A percentile compares a stretch with the other conserved stretches of the same genome.
Conservation (phyloP, 2,888 invertebrate genomes). For the Boloria selene region DNA sequence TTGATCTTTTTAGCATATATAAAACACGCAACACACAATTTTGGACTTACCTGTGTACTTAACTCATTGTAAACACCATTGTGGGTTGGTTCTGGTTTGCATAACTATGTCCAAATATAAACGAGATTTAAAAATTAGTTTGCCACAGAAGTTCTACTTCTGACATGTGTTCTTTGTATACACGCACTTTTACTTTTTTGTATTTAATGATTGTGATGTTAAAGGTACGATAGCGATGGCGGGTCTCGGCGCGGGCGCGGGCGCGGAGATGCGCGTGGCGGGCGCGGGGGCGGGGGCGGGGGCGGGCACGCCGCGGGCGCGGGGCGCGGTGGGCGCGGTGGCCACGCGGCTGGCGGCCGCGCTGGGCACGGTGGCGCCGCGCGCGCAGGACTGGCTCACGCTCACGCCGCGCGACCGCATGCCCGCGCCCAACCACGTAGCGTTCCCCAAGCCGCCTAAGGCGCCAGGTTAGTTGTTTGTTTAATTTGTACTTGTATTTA, state of each 20-base stretch:
- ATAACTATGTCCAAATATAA: too few species aligned
- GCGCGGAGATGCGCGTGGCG: conserved; percentile 70
- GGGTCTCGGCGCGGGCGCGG: conserved; percentile 70
- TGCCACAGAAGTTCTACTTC: too few species aligned
- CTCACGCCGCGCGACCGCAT: conserved; percentile 89
- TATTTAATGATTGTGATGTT: too few species aligned
- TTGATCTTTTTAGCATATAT: too few species aligned
- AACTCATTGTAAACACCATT: too few species aligned
- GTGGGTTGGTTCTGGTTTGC: too few species aligned
- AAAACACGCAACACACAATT: too few species aligned
- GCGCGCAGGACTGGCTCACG: conserved; percentile 86
- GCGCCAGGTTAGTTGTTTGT: conserved; percentile 84
- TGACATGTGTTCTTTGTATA: too few species aligned
- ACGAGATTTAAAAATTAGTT: too few species aligned
- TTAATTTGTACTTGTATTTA: too few species aligned
- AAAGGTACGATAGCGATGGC: conserved; percentile 82
- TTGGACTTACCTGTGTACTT: too few species aligned
- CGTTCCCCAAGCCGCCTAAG: conserved; percentile 95
- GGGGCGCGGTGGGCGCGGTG: conserved; percentile 70
- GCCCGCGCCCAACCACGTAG: conserved; percentile 90
- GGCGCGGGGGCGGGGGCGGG: conserved; percentile 63
- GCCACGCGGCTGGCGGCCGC: conserved; percentile 65
- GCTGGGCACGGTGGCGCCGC: conserved; percentile 60
- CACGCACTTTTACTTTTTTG: too few species aligned
- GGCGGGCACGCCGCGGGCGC: conserved; percentile 64